Evolutionary conservation across 2,113 vertebrate genomes (phyloP).

Genomic region (Vicugna pacos): DNA sequence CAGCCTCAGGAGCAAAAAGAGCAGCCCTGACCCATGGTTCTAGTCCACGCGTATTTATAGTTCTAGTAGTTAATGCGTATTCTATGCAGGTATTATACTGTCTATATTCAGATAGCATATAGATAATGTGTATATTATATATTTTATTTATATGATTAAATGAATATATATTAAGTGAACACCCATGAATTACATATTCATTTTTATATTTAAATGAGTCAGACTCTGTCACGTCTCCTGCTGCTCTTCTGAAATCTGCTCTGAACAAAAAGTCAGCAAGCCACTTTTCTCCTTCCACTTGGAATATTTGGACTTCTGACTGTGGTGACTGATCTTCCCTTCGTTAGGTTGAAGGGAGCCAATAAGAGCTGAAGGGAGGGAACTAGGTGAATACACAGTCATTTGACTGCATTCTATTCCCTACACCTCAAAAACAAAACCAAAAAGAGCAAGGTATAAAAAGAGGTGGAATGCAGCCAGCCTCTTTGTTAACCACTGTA

Average conservation of each 20-base stretch:
- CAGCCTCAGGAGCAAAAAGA: not conserved
- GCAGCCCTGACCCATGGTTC: not conserved
- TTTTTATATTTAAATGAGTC: not conserved
- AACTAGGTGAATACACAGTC: not conserved
- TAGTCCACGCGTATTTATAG: not conserved
- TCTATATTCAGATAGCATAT: not conserved
- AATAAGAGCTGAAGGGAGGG: not conserved
- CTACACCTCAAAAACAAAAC: not conserved
- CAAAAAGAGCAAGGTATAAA: not conserved
- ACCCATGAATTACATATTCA: not conserved
- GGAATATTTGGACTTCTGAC: not conserved
- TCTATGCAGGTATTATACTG: no score
- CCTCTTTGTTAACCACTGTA: constrained; percentile 72
- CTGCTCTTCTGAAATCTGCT: not conserved
- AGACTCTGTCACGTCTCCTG: not conserved
- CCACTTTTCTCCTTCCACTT: not conserved
- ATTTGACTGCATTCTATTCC: not conserved
- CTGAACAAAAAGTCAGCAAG: not conserved
- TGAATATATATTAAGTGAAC: not conserved
- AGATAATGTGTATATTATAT: not conserved
- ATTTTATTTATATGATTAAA: not conserved
- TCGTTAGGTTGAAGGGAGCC: not conserved
- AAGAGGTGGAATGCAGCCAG: constrained; percentile 61
- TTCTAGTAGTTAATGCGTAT: not conserved
- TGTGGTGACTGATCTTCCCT: not conserved